Percentiles rank a stretch among this genome's conserved stretches.
phyloP scores from a whole-genome alignment of 2,888 invertebrate species.

The Lomographa bimaculata region DNA sequence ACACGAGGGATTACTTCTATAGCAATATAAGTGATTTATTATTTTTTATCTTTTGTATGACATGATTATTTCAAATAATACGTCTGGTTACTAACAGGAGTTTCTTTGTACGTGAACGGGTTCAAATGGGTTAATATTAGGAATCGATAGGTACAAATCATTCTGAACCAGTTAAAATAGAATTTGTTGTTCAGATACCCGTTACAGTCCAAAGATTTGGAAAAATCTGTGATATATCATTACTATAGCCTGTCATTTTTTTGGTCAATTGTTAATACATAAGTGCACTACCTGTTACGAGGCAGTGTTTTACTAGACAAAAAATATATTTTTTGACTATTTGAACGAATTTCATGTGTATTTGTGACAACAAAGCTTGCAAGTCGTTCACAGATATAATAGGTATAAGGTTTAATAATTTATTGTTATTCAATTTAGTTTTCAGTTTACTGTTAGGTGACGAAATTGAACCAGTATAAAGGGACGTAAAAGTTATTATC shows the following conservation, averaged over 20 bases:
- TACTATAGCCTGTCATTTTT: slow-evolving; percentile 79
- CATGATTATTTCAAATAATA: slow-evolving; percentile 70
- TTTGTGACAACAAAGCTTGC: slow-evolving; percentile 77
- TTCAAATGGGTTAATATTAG: slow-evolving; percentile 60
- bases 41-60: slow-evolving; percentile 68
- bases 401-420: slow-evolving; percentile 83
- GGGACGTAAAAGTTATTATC: slow-evolving; percentile 83
- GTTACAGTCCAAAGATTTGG: slow-evolving; percentile 82
- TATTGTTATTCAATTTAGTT: slow-evolving; percentile 83
- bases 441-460: slow-evolving; percentile 79
- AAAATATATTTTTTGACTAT: slow-evolving; percentile 84
- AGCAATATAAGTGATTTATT: slow-evolving; percentile 72
- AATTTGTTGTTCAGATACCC: slow-evolving; percentile 67
- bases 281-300: slow-evolving; percentile 65
- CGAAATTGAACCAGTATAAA: slow-evolving; percentile 80
- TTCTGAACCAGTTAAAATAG: slow-evolving; percentile 50
- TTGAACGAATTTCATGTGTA: slow-evolving; percentile 74
- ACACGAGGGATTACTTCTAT: slow-evolving; percentile 69
- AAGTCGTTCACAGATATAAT: slow-evolving; percentile 78
- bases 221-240: slow-evolving; percentile 83
- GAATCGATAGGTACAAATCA: slow-evolving; percentile 73
- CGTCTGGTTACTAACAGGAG: slow-evolving; percentile 68
- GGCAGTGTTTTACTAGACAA: slow-evolving; percentile 75
- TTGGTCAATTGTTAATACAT: slow-evolving; percentile 83
- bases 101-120: slow-evolving; percentile 79